Percentiles rank a stretch among this genome's conserved stretches.
Conservation (phyloP, 1,140 invertebrate species). For the Solen grandis region DNA sequence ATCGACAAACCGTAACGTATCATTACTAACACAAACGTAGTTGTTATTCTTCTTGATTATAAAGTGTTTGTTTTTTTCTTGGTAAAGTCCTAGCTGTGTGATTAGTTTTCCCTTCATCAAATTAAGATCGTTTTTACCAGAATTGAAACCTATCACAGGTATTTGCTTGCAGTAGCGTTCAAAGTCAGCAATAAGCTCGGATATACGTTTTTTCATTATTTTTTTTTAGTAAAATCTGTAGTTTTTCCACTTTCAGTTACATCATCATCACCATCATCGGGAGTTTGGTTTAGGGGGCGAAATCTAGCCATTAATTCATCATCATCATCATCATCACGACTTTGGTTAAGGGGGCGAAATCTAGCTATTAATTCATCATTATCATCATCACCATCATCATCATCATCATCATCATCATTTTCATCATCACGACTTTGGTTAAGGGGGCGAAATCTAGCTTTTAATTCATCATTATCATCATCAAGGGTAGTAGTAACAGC, state of each 20-base stretch:
- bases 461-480: background rate
- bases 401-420: conserved; percentile 30
- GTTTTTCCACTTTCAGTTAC: background rate
- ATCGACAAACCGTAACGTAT: background rate
- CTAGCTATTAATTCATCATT: conserved; percentile 1
- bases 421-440: conserved; percentile 3
- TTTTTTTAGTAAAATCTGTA: background rate
- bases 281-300: background rate
- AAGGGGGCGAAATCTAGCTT: no score
- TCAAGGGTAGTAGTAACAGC: conserved; percentile 23
- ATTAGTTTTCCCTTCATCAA: no score
- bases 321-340: conserved; percentile 6
- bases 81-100: background rate
- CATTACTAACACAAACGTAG: conserved; percentile 1
- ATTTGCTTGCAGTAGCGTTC: no score
- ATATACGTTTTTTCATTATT: background rate
- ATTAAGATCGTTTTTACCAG: no score
- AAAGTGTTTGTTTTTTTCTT: background rate
- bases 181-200: background rate
- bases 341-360: no score
- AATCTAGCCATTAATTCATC: conserved; percentile 1
- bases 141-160: no score
- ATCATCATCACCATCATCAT: conserved; percentile 19
- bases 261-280: conserved; percentile 14
- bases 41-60: no score